These are phyloP conservation scores for Addax nasomaculatus DNA, from an alignment of 2,113 vertebrate genomes.

Conservation along the genomic window DNA sequence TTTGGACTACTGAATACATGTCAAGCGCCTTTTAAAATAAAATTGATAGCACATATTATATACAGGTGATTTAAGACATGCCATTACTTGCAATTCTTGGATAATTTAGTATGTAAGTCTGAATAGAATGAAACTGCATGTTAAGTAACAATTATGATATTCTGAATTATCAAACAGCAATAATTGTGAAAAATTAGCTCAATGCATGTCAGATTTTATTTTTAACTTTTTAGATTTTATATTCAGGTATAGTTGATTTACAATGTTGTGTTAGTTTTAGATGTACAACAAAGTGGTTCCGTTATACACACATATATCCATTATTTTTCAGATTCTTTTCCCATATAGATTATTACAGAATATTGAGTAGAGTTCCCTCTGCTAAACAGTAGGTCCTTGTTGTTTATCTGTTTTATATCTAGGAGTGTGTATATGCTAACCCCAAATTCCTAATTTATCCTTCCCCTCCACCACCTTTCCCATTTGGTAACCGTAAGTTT, in stretches of 20 bases:
- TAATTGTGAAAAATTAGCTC: conserved; percentile 10
- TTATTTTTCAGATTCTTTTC: not conserved
- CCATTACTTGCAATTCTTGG: not conserved
- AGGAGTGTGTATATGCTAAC: not conserved
- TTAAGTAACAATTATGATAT: not conserved
- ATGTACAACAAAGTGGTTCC: not conserved
- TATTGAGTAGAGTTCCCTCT: not conserved
- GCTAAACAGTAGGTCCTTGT: not conserved
- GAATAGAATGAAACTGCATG: not conserved
- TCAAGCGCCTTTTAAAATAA: not conserved
- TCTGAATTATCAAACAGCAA: not conserved
- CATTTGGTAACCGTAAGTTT: not conserved
- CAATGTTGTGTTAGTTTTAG: not conserved
- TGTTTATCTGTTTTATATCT: not conserved
- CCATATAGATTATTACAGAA: not conserved
- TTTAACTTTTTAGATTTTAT: not conserved
- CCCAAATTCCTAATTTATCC: not conserved
- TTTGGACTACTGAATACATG: not conserved
- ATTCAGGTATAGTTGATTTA: not conserved
- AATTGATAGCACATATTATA: not conserved
- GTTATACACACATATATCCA: not conserved
- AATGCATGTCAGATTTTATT: not conserved
- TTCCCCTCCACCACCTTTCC: not conserved
- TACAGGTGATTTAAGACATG: not conserved
- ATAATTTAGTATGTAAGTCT: not conserved